Evolutionary conservation across 2,113 vertebrate genomes (phyloP).

Genomic region (Hemicordylus capensis): DNA sequence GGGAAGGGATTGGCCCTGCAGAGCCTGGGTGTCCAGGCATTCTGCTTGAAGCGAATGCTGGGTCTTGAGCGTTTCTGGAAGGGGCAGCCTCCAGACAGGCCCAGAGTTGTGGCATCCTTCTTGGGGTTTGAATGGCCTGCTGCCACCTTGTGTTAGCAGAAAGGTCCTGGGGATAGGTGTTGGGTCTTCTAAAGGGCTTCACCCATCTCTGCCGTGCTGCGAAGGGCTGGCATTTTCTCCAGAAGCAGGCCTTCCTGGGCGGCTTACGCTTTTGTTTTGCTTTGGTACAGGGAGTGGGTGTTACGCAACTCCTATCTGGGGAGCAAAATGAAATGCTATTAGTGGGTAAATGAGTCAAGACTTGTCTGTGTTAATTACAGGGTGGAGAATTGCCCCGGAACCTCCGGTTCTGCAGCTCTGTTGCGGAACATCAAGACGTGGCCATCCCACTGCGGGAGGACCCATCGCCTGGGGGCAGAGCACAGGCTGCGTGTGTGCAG

Average conservation of each 20-base stretch:
- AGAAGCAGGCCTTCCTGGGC: background rate
- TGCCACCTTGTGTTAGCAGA: background rate
- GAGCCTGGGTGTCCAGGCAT: background rate
- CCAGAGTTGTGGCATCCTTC: background rate
- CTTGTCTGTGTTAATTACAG: constrained; percentile 14
- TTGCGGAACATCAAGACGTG: background rate
- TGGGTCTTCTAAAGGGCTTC: background rate
- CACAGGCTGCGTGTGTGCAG: background rate
- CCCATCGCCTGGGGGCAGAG: background rate
- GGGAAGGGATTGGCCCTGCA: no score
- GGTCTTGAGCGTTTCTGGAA: no score
- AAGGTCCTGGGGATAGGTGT: background rate
- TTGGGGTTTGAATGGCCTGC: background rate
- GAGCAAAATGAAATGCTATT: background rate
- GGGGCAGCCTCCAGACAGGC: background rate
- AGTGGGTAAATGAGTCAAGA: background rate
- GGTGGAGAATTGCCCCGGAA: background rate
- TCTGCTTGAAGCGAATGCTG: background rate
- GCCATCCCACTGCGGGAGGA: background rate
- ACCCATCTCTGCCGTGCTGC: background rate
- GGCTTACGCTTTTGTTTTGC: background rate
- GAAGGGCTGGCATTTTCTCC: background rate
- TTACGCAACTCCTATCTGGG: background rate
- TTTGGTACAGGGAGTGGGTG: background rate
- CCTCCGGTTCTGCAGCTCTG: background rate